These are phyloP conservation scores for Atrina japonica DNA, from an alignment of 2,888 invertebrate genomes.

Conservation along the genomic window DNA sequence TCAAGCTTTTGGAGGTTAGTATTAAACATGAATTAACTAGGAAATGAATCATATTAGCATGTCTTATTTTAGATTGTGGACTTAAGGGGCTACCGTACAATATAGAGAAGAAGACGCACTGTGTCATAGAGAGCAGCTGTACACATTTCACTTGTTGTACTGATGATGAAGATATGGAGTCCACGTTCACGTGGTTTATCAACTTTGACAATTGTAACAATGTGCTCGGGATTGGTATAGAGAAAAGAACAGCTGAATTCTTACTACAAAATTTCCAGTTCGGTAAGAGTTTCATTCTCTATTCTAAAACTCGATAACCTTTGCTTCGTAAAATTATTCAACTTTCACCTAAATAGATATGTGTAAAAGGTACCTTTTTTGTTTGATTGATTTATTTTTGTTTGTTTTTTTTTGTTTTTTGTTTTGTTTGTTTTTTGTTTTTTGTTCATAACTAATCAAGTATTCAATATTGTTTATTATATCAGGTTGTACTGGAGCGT, in stretches of 20 bases:
- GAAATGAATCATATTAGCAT: too few species aligned
- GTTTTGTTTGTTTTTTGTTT: too few species aligned
- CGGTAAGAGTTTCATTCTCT: conserved; percentile 15
- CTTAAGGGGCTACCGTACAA: conserved; percentile 13
- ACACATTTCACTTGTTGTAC: conserved; percentile 34
- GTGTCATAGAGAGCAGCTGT: conserved; percentile 36
- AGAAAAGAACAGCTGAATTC: conserved; percentile 12
- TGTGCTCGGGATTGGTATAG: conserved; percentile 40
- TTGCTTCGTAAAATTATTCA: too few species aligned
- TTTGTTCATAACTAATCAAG: too few species aligned
- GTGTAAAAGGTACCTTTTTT: too few species aligned
- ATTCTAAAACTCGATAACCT: neutral
- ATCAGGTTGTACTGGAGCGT: too few species aligned
- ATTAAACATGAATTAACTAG: too few species aligned
- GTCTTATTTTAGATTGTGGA: neutral
- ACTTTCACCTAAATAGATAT: too few species aligned
- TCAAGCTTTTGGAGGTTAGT: too few species aligned
- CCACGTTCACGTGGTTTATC: conserved; percentile 41
- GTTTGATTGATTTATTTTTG: too few species aligned
- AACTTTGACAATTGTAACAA: conserved; percentile 41
- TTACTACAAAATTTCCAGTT: conserved; percentile 23
- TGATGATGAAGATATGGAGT: conserved; percentile 25
- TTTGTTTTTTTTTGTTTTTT: too few species aligned
- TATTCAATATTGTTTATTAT: too few species aligned
- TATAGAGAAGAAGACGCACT: conserved; percentile 4